Evolutionary conservation across 2,888 invertebrate genomes (phyloP).

Genomic region (Tribolium freemani): DNA sequence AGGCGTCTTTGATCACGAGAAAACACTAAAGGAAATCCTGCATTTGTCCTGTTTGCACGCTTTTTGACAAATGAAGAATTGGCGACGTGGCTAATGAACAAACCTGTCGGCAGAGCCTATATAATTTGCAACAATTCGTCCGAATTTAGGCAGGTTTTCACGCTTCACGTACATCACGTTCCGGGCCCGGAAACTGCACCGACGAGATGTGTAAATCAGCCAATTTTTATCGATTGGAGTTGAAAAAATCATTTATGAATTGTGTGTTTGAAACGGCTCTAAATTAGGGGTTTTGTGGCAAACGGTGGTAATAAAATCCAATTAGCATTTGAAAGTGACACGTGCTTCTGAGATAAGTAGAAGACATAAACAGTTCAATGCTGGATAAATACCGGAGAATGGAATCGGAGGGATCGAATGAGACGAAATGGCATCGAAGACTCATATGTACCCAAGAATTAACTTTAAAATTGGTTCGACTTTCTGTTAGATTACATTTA

Average conservation of each 20-base stretch:
- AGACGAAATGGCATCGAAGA: slow-evolving; percentile 3
- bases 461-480: not conserved
- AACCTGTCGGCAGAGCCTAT: not conserved
- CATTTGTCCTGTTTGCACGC: slow-evolving; percentile 20
- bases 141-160: slow-evolving; percentile 16
- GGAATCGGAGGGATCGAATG: slow-evolving; percentile 6
- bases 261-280: slow-evolving; percentile 17
- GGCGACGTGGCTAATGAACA: slow-evolving; percentile 13
- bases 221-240: not conserved
- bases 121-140: slow-evolving; percentile 13
- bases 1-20: slow-evolving; percentile 21
- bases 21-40: slow-evolving; percentile 10
- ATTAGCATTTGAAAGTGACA: slow-evolving; percentile 28
- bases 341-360: slow-evolving; percentile 30
- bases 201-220: not conserved
- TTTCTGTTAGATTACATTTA: not conserved
- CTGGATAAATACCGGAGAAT: slow-evolving; percentile 29
- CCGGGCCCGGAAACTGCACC: no score
- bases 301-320: slow-evolving; percentile 28
- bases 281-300: slow-evolving; percentile 21
- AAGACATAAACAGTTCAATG: slow-evolving; percentile 35
- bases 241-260: slow-evolving; percentile 19
- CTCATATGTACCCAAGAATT: not conserved
- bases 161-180: not conserved
- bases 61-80: slow-evolving; percentile 15